Evolutionary conservation across 2,797 vertebrate genomes (phyloP).

Genomic region (Chrysocyon brachyurus): DNA sequence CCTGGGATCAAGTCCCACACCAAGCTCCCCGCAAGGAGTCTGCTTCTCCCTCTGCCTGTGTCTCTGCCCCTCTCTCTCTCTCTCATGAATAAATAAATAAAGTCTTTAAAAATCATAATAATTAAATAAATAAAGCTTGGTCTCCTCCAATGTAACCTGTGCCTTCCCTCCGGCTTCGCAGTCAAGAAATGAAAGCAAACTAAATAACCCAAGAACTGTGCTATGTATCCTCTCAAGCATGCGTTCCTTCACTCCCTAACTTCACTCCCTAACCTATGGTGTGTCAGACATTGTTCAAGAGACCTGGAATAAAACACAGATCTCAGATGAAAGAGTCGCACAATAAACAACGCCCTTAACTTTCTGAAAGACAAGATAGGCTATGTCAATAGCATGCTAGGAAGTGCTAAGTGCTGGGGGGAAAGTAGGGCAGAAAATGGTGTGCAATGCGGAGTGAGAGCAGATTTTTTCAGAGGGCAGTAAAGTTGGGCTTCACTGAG

Average conservation of each 20-base stretch:
- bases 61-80: too few species aligned
- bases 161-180: neutral
- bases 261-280: conserved; percentile 8
- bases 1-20: too few species aligned
- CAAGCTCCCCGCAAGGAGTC: too few species aligned
- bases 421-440: neutral
- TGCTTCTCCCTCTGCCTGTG: too few species aligned
- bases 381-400: neutral
- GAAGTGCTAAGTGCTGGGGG: neutral
- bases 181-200: conserved; percentile 10
- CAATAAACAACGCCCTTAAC: neutral
- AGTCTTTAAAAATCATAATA: too few species aligned
- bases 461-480: neutral
- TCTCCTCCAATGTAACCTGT: neutral
- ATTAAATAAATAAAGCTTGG: neutral
- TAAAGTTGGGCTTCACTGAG: neutral
- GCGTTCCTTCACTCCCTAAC: too few species aligned
- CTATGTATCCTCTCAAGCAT: accelerated
- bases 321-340: neutral
- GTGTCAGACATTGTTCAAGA: neutral
- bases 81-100: too few species aligned
- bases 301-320: neutral
- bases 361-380: neutral
- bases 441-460: neutral
- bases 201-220: neutral